These are phyloP conservation scores for Ochropleura leucogaster DNA, from an alignment of 2,888 invertebrate species.

Conservation along the genomic window DNA sequence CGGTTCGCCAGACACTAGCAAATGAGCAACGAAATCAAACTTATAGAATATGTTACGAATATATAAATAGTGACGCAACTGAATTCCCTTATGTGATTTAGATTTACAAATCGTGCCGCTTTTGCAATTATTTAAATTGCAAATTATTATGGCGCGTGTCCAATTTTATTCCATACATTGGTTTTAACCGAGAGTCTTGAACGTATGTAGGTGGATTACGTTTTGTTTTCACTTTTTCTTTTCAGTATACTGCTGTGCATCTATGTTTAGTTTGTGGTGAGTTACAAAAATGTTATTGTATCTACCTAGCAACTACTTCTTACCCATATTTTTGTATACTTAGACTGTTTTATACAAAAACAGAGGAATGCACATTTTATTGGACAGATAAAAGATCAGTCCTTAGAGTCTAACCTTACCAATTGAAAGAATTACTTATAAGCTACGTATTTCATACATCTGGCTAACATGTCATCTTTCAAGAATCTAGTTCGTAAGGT, in stretches of 20 bases:
- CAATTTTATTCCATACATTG: conserved; percentile 38
- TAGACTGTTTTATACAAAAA: neutral
- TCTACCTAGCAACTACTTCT: neutral
- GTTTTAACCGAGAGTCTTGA: conserved; percentile 20
- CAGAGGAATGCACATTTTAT: too few species aligned
- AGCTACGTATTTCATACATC: neutral
- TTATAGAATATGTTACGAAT: conserved; percentile 45
- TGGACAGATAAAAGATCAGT: neutral
- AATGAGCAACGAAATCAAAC: conserved; percentile 51
- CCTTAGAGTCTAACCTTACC: neutral
- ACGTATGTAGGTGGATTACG: conserved; percentile 19
- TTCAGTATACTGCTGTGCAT: neutral
- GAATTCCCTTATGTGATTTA: conserved; percentile 45
- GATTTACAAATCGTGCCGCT: conserved; percentile 37
- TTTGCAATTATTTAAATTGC: conserved; percentile 43
- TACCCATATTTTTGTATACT: too few species aligned
- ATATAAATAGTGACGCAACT: conserved; percentile 32
- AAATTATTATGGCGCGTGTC: conserved; percentile 46
- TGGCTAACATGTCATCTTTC: neutral
- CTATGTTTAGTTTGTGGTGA: neutral
- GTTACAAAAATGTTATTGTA: neutral
- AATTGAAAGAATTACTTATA: too few species aligned
- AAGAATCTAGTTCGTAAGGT: neutral
- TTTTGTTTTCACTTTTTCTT: conserved; percentile 19
- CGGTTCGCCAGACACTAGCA: conserved; percentile 55